Evolutionary conservation across 2,888 invertebrate species (phyloP), one percentile per base, ranked within the genome.

Genomic region (Dorcus parallelipipedus): DNA sequence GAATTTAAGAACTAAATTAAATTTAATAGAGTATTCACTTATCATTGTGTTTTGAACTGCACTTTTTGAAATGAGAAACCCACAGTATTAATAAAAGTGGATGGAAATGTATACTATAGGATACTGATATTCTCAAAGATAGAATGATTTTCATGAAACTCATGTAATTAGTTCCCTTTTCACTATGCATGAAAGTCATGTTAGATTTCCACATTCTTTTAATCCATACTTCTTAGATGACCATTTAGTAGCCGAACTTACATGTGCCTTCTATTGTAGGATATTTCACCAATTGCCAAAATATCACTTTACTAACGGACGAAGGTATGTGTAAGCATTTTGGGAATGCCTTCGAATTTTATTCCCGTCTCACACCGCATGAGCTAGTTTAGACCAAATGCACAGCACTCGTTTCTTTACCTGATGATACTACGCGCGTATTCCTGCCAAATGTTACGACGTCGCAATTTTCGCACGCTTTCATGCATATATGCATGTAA

Each of bases 261-360:
- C 70, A 68, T 70, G 71, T 70, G 70, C 72, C 70, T 75, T 76
- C 74, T 76, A 73, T 77, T 77, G 72, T 77, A 77, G 77, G 77
- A 74, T 74, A 72, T 76, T 73, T 70, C 75, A 76, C 75, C 77
- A 77, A 76, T 76, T 77, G 77, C 76, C 75, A 76, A 73, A 77
- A 76, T 77, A 76, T 75, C 73, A 76, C 76, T 72, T 73, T 76
- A 69, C 71, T 72, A 71, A 75, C 74, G 72, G 77, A 76, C 69
- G 76, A 77, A 77, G 77, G 77, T 77, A 77, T 73, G 76, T 75
- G 68, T 69, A 67, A 68, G 69, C 69, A 69, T 70, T 67, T 67
- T 70, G 64, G 66, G 67, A 68, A 69, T 71, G 71, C 55, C 49
- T 58, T 52, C 60, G 48, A 52, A 49, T 48, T 56, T 39, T 53